Evolutionary conservation across 2,888 invertebrate species (phyloP), one percentile per base, ranked within the genome.

Genomic region (Tryphoninae sp.): DNA sequence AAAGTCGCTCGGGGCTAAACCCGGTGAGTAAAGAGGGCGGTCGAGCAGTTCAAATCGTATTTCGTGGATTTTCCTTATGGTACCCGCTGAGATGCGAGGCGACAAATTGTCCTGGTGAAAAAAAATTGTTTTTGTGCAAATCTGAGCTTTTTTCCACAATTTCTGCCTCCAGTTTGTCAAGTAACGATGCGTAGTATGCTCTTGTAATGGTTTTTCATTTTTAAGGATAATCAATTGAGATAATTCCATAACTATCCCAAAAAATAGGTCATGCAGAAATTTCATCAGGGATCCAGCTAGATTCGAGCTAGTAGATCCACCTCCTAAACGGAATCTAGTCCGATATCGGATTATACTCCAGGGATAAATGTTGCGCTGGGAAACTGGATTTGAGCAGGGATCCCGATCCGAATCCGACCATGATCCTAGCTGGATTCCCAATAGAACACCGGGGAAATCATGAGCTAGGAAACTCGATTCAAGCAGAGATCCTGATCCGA

Each of bases 271-370:
- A 40, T 68, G 68, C 68, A 68, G 40, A 68, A 53, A 68, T 68
- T 33, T 68, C 13, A 11, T 1, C 59, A 45, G 76, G 51, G 76
- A 76, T 76, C 7, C 68, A 76, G 33, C 67, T 68, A 33, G 61
- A 68, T 76, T 68, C 76, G 59, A 11, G 33, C 61, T 76, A 3
- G 61, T 19, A 76, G 59, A 45, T 33, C 59, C 68, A 16, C 19
- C 77, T 51, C 68, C 26, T 33, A 49, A 33, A 61, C 53, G 76
- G 59, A 68, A 76, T 76, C 68, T 61, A 76, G 58, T 76, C 51
- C 76, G 59, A 68, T 76, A 68, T 76, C 68, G 68, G 76, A 68
- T 76, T 58, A 59, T 68, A 76, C 68, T 58, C 76, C 59, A 61
- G 23, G 51, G 9, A 62, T 26, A n/a, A 69, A 77, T 71, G 77